Percentiles rank a stretch among this genome's conserved stretches.
Conservation (phyloP, 1,140 invertebrate genomes). For the Psix sp. region DNA sequence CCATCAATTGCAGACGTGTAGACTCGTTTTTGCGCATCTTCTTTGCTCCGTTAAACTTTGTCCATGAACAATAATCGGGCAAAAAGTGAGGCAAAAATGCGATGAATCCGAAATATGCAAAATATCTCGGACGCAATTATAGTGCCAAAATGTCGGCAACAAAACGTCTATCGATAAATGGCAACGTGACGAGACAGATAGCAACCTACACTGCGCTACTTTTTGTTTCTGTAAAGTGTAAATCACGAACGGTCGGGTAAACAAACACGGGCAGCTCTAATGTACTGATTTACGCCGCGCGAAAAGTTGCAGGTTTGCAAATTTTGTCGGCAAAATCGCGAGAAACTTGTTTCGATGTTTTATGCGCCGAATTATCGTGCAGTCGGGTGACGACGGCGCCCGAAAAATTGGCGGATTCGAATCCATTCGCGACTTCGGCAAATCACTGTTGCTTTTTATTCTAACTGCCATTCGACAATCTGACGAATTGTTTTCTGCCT, state of each 20-base stretch:
- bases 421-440: slow-evolving; percentile 31
- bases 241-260: slow-evolving; percentile 60
- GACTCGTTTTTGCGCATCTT: slow-evolving; percentile 2
- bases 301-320: slow-evolving; percentile 56
- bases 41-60: no score
- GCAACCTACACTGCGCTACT: slow-evolving; percentile 52
- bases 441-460: slow-evolving; percentile 35
- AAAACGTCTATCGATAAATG: slow-evolving; percentile 45
- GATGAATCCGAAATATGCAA: no score
- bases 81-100: no score
- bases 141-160: no score
- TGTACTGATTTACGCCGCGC: slow-evolving; percentile 59
- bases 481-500: no score
- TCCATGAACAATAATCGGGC: no score
- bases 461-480: slow-evolving; percentile 23
- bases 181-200: slow-evolving; percentile 59
- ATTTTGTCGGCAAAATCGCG: slow-evolving; percentile 59
- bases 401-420: slow-evolving; percentile 48
- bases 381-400: slow-evolving; percentile 51
- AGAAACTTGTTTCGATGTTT: slow-evolving; percentile 57
- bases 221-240: slow-evolving; percentile 60
- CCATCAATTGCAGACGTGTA: neutral
- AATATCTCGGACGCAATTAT: no score
- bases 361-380: slow-evolving; percentile 61
- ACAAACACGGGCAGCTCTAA: slow-evolving; percentile 56